Base-by-base conservation (phyloP, 2,888 invertebrate genomes). In the Mythimna vitellina region DNA sequence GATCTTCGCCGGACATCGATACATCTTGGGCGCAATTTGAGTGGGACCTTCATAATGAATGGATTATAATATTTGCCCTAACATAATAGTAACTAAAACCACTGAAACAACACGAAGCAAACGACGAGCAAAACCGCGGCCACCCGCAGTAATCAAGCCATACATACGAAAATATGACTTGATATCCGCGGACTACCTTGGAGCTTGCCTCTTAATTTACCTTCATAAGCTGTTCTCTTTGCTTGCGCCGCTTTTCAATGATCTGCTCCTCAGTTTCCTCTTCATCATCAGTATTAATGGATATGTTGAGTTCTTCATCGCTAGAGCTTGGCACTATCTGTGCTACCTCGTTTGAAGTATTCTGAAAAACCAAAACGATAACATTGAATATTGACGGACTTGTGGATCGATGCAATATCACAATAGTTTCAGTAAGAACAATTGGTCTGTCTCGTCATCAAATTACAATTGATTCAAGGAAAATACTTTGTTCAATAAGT, bases 221-320 rank as follows among this genome's bases (percentile, higher is more conserved):
- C 97, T 98, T 98, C 72, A 99, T 90, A 9, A 99, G 96, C 90
- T 98, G 98, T 92, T 99, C 99, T 56, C 99, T 96, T 89, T 99
- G 98, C 89, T 98, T 98, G 77, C 99, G 97, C 83, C 99, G 96
- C 89, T 97, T 97, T 91, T 99, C 98, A 90, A 99, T 99, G 85
- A 99, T 98, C 85, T 98, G 98, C 91, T 99, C 99, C 89, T 99
- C 99, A 86, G 99, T 98, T 92, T 99, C 99, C 81, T 98, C 98
- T 76, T 99, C 98, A 76, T 98, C 97, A 61, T 97, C 97, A 25
- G 98, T 97, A 87, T 98, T 97, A 69, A 98, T 97, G 86, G 98
- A 97, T 72, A 98, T 96, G 88, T 98, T 97, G 6, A 97, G 96
- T 78, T 98, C 98, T 79, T 97, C 97, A 80, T 97, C 98, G 80